Conservation (phyloP, 1,140 invertebrate genomes). For the Agrypnia vestita region DNA sequence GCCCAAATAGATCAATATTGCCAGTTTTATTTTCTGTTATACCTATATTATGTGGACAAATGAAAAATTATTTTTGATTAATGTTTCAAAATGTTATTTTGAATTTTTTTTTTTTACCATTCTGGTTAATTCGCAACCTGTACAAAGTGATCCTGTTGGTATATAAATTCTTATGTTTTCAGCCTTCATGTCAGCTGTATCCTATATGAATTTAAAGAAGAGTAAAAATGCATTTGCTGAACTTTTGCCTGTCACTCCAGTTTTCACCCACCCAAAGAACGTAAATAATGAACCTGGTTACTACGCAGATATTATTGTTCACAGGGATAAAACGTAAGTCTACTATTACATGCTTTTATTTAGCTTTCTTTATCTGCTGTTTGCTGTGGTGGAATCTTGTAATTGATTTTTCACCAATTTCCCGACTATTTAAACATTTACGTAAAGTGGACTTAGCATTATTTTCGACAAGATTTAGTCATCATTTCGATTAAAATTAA, state of each 20-base stretch:
- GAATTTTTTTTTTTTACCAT: no score
- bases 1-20: no score
- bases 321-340: conserved; percentile 74
- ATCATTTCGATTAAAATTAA: no score
- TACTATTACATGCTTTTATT: no score
- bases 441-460: not conserved
- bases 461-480: not conserved
- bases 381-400: no score
- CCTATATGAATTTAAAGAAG: conserved; percentile 72
- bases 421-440: conserved; percentile 16
- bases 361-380: no score
- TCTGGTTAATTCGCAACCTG: no score
- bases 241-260: conserved; percentile 74
- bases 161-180: conserved; percentile 42
- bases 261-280: conserved; percentile 75
- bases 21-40: no score
- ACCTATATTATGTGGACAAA: no score
- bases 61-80: no score
- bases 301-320: conserved; percentile 77
- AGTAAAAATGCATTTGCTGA: conserved; percentile 68
- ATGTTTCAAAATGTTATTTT: no score
- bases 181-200: conserved; percentile 76
- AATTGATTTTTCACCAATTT: no score
- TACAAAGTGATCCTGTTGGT: not conserved
- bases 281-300: conserved; percentile 73